Evolutionary conservation across 2,113 vertebrate species (phyloP).

Genomic region (Protobothrops mucrosquamatus): DNA sequence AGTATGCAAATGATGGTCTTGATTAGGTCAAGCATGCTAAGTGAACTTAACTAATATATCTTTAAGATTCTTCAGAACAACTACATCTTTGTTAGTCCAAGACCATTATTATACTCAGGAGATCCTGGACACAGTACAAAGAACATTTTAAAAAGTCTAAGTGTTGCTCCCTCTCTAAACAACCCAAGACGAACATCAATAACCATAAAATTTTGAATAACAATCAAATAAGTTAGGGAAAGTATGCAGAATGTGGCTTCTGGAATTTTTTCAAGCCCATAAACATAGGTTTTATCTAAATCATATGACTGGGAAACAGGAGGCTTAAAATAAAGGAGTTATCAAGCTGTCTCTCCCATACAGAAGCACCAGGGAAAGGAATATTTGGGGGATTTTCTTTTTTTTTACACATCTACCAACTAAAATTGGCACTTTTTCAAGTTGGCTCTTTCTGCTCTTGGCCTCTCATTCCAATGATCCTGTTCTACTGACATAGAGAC

Average conservation of each 20-base stretch:
- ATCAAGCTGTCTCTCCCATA: not conserved
- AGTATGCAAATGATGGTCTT: not conserved
- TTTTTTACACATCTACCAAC: not conserved
- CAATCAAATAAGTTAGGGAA: not conserved
- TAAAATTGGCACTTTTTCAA: not conserved
- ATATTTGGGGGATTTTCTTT: not conserved
- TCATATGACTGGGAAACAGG: not conserved
- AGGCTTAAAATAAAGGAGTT: not conserved
- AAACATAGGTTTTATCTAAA: not conserved
- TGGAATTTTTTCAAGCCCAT: not conserved
- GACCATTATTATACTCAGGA: not conserved
- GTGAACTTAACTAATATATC: not conserved
- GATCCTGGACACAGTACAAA: not conserved
- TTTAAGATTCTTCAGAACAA: not conserved
- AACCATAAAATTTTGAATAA: not conserved
- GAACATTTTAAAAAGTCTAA: not conserved
- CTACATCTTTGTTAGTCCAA: not conserved
- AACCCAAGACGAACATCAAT: not conserved
- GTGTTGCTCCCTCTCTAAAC: not conserved
- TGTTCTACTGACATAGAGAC: not conserved
- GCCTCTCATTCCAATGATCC: not conserved
- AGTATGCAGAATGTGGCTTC: not conserved
- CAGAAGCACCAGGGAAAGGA: not conserved
- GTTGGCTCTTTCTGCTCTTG: not conserved
- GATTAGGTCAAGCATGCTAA: not conserved